phyloP scores from a whole-genome alignment of 2,113 vertebrate genomes.

The Manacus vitellinus region DNA sequence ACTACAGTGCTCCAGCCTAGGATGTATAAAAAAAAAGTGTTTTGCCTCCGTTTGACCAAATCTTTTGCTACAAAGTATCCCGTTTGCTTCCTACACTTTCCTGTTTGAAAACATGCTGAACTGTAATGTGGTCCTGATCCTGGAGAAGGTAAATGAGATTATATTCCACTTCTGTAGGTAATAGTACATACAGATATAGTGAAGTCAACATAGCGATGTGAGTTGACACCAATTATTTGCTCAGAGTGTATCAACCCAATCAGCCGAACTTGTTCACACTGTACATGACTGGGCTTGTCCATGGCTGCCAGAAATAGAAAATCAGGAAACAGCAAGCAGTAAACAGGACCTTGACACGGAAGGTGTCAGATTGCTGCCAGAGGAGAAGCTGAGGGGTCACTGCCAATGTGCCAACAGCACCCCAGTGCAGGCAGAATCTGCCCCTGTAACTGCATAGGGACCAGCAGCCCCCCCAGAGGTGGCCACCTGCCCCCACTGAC shows the following conservation, averaged over 20 bases:
- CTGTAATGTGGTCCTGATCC: background rate
- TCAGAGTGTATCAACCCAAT: background rate
- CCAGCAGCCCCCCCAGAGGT: background rate
- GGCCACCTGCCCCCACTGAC: accelerated
- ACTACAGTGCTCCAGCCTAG: background rate
- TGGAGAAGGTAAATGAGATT: background rate
- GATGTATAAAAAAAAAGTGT: background rate
- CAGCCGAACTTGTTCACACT: background rate
- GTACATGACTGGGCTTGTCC: background rate
- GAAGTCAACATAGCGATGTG: accelerated
- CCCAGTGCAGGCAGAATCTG: background rate
- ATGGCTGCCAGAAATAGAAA: background rate
- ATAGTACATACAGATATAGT: accelerated
- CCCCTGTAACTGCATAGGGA: accelerated
- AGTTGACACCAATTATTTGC: background rate
- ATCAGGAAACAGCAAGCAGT: background rate
- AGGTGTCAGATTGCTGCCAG: background rate
- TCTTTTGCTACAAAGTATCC: background rate
- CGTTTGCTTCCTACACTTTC: background rate
- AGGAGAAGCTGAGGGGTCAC: background rate
- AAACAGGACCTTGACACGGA: background rate
- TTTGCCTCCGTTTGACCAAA: background rate
- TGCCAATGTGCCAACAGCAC: accelerated
- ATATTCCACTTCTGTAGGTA: background rate
- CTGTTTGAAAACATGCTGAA: background rate